These are phyloP conservation scores for Scomber colias DNA, from an alignment of 2,113 vertebrate species.

Conservation along the genomic window DNA sequence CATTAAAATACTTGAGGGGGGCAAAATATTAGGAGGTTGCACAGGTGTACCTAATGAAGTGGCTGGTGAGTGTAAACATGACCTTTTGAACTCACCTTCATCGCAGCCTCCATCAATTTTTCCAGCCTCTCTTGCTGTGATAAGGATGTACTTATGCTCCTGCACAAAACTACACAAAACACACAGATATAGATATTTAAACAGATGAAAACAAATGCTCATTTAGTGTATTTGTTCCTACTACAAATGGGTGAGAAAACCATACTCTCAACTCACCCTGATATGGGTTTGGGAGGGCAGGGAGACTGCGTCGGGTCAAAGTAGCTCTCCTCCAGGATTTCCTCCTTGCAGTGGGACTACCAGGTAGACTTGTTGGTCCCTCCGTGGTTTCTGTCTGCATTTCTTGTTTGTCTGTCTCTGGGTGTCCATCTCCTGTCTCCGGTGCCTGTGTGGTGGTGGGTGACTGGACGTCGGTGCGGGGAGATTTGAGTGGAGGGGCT, in stretches of 20 bases:
- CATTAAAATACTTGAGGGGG: too few relatives aligned
- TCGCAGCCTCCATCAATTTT: conserved; percentile 80
- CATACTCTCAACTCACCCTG: conserved; percentile 68
- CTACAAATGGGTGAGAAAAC: background rate
- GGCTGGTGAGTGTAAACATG: too few relatives aligned
- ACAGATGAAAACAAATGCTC: background rate
- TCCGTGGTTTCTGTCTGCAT: conserved; percentile 30
- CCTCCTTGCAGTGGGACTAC: conserved; percentile 57
- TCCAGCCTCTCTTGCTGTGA: conserved; percentile 79
- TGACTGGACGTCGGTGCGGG: conserved; percentile 50
- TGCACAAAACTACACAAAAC: conserved; percentile 69
- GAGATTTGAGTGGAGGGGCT: conserved; percentile 72
- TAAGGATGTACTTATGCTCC: conserved; percentile 77
- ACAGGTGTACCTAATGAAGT: too few relatives aligned
- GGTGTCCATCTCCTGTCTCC: conserved; percentile 19
- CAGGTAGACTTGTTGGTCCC: conserved; percentile 1
- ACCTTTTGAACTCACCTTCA: conserved; percentile 70
- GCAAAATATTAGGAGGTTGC: too few relatives aligned
- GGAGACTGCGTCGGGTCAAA: conserved; percentile 81
- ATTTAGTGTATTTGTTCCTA: background rate
- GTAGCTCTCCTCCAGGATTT: conserved; percentile 86
- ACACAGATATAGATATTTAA: background rate
- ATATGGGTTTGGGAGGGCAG: conserved; percentile 68
- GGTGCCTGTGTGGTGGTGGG: background rate
- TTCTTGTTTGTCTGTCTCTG: conserved; percentile 28